phyloP scores from a whole-genome alignment of 2,797 vertebrate species.

The Garrulus glandarius region DNA sequence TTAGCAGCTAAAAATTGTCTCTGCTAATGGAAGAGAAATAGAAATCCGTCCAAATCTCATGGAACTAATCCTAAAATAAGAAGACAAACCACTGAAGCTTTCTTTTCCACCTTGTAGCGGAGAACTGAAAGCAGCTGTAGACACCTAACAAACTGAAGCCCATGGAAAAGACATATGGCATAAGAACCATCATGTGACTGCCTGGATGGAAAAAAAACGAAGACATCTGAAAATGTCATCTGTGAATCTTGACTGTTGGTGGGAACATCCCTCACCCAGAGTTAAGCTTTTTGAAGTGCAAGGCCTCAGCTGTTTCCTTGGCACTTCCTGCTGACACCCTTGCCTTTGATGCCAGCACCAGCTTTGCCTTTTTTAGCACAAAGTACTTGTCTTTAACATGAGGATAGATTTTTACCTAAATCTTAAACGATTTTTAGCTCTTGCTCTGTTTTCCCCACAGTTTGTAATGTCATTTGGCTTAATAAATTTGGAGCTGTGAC shows the following conservation, averaged over 20 bases:
- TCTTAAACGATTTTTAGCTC: background rate
- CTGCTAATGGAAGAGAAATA: slow-evolving; percentile 7
- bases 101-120: background rate
- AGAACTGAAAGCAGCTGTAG: background rate
- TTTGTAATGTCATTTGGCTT: background rate
- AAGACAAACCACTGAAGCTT: background rate
- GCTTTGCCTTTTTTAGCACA: slow-evolving; percentile 9
- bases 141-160: background rate
- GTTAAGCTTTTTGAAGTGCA: slow-evolving; percentile 48
- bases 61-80: slow-evolving; percentile 20
- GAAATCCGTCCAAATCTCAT: background rate
- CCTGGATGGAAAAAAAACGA: slow-evolving; percentile 14
- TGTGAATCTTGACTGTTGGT: slow-evolving; percentile 35
- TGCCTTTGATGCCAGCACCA: slow-evolving; percentile 45
- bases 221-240: slow-evolving; percentile 65
- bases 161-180: slow-evolving; percentile 27
- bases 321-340: slow-evolving; percentile 45
- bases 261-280: slow-evolving; percentile 53
- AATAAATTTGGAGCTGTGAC: background rate
- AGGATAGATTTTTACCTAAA: background rate
- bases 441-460: background rate
- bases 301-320: slow-evolving; percentile 54
- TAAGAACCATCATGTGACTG: background rate
- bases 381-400: background rate
- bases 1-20: slow-evolving; percentile 37